Evolutionary conservation across 2,888 invertebrate species (phyloP), one percentile per base, ranked within the genome.

Genomic region (Tuberolachnus salignus): DNA sequence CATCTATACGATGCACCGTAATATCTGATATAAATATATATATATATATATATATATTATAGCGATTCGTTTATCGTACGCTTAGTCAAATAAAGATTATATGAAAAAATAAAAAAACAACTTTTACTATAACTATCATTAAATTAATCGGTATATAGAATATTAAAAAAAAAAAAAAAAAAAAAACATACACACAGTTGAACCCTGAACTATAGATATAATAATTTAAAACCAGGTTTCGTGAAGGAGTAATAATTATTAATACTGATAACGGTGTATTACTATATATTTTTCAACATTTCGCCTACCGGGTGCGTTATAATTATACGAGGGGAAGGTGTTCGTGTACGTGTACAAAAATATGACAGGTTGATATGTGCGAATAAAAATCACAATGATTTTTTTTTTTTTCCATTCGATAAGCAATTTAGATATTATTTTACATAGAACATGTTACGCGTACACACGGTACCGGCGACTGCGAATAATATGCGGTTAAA

Each of bases 91-190:
- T 26, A 59, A 59, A 26, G n/a, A 34, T 34, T 4, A 34, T 34
- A 34, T 34, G 34, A 61, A 3, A 63, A n/a, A 34, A 34, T 11
- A 63, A 61, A 55, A 34, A 63, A 63, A 63, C 61, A 63, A 63
- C 61, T 63, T 63, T 63, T 63, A 63, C 61, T 63, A 34, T 34
- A 42, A n/a, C 13, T 34, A 42, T 63, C 61, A 34, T 63, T 63
- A n/a, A 63, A 63, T 63, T 63, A 63, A 63, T 63, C 61, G 34
- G 34, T n/a, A 11, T 34, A 63, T 16, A 34, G n/a, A 11, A 63
- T 42, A 63, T 42, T 44, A 19, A 42, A 63, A 63, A 44, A 63
- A 4, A 19, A 19, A n/a, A n/a, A n/a, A n/a, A n/a, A n/a, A n/a
- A n/a, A n/a, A n/a, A n/a, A n/a, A n/a, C n/a, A n/a, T n/a, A n/a